These are phyloP conservation scores for Sepioteuthis lessoniana DNA, from an alignment of 2,888 invertebrate genomes.

Conservation along the genomic window DNA sequence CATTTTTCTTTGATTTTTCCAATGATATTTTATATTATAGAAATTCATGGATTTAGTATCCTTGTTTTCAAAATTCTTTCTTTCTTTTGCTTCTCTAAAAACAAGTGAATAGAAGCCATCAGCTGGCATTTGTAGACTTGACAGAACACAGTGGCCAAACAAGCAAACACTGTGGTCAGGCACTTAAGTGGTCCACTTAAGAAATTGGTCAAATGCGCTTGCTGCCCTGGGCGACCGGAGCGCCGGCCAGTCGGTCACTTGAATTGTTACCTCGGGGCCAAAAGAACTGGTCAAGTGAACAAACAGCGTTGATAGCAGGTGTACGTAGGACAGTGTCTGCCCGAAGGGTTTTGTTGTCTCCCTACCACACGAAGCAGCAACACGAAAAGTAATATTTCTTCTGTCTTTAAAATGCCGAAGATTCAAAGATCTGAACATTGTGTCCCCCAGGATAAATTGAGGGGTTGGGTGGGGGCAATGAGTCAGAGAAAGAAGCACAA, in stretches of 20 bases:
- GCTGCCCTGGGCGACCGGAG: neutral
- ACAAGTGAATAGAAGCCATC: neutral
- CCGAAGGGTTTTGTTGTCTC: neutral
- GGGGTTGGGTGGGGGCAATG: neutral
- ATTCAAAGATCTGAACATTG: neutral
- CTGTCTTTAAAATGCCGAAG: neutral
- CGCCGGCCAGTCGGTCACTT: constrained; percentile 6
- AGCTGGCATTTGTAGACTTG: neutral
- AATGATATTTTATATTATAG: too few species aligned
- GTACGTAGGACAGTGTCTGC: neutral
- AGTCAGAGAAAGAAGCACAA: neutral
- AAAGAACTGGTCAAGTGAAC: neutral
- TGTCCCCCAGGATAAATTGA: neutral
- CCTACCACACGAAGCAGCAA: neutral
- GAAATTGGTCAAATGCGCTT: neutral
- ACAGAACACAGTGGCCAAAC: neutral
- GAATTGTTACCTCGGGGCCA: neutral
- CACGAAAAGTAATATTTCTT: constrained; percentile 6
- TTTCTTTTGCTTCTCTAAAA: neutral
- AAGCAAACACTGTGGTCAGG: neutral
- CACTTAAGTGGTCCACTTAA: constrained; percentile 21
- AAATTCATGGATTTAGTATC: too few species aligned
- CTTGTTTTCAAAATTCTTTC: too few species aligned
- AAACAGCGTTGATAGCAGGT: neutral
- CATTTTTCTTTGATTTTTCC: too few species aligned